A percentile compares a stretch with the other conserved stretches of the same genome.
These are phyloP conservation scores for Brachionus koreanus DNA, from an alignment of 1,140 invertebrate species.

Conservation along the genomic window DNA sequence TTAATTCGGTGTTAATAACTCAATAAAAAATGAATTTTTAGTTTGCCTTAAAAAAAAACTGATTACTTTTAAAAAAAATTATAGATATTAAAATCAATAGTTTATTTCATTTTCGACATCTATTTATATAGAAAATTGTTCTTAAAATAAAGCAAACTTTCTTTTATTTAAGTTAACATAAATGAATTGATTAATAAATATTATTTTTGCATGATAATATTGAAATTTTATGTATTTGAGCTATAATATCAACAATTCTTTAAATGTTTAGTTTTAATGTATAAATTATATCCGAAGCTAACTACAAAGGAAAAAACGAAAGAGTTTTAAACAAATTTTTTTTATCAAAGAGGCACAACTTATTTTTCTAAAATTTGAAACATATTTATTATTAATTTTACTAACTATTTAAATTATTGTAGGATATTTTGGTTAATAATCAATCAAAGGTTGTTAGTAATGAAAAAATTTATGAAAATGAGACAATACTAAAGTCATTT, in stretches of 20 bases:
- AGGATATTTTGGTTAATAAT: not conserved
- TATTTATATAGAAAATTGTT: too few species aligned
- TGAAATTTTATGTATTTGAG: not conserved
- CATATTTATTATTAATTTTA: not conserved
- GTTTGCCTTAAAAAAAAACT: too few species aligned
- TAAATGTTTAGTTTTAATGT: not conserved
- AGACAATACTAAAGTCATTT: conserved; percentile 29
- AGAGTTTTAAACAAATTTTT: too few species aligned
- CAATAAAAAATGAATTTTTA: not conserved
- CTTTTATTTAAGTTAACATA: too few species aligned
- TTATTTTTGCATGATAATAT: not conserved
- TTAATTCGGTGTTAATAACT: too few species aligned
- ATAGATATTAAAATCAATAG: too few species aligned
- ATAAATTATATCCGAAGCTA: not conserved
- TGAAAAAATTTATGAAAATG: conserved; percentile 18
- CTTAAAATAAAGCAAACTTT: too few species aligned
- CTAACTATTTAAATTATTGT: not conserved
- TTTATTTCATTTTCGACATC: too few species aligned
- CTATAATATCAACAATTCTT: not conserved
- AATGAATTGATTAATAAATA: too few species aligned
- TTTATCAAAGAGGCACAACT: too few species aligned
- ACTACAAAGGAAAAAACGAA: not conserved
- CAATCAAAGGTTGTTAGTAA: not conserved
- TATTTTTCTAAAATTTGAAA: too few species aligned
- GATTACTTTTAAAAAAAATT: too few species aligned